Base-by-base conservation (phyloP, 2,888 invertebrate genomes). In the Sarcophaga rosellei region DNA sequence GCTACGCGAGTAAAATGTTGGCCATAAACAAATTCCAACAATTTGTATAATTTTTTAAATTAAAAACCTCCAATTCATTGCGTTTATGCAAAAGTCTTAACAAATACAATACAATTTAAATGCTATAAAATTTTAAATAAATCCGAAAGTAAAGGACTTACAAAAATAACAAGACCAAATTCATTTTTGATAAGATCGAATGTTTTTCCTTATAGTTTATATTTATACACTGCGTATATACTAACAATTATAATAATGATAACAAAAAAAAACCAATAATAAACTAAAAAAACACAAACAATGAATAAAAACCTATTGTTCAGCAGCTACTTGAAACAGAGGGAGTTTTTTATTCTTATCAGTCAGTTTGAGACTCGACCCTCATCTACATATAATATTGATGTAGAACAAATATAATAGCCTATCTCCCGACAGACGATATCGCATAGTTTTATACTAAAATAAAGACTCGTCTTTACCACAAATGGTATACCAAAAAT, bases 301-400 rank as follows among this genome's bases (percentile, higher is more conserved):
- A 70, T 25, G n/a, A 57, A 70, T 70, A 70, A 63, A 45, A 66
- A 66, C 25, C 20, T 63, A 63, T 62, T 70, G 47, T 53, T 53
- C n/a, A 65, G 57, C 47, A 70, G 72, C 25, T 45, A 59, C 17
- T 12, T 45, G 2, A 47, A 59, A 12, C 21, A 47, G 17, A 66
- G 73, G 77, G 77, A 73, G 77, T 82, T 66, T 70, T 72, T 57
- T 12, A 21, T 59, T 35, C 25, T 81, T 75, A 81, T 75, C 75
- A 69, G 47, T 75, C n/a, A 45, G 45, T n/a, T 21, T 75, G 69
- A 59, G n/a, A 65, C 53, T 44, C 23, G 53, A 75, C 63, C 63
- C 47, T 53, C 12, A 65, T 75, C 23, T 15, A 53, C 53, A 53
- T 53, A 17, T 4, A 53, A 4, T 53, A 53, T 53, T 12, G 53